Percentiles rank a stretch among this genome's conserved stretches.
Conservation (phyloP, 92 coral and sea anemone genomes). For the Heteractis magnifica region DNA sequence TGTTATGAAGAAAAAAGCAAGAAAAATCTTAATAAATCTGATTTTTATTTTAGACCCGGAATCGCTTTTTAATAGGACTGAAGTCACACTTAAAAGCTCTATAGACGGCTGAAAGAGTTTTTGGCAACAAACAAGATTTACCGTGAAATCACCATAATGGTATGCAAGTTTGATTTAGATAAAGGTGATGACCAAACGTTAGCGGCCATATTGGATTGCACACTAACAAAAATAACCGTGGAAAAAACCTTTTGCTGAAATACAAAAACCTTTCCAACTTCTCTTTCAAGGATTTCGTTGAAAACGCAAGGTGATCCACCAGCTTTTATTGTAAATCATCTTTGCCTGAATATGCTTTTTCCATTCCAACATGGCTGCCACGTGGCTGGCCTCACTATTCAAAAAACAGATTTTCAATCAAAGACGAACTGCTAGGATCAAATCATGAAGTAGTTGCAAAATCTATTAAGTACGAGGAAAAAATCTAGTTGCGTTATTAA, state of each 20-base stretch:
- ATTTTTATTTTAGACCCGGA: too few relatives aligned
- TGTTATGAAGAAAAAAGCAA: too few relatives aligned
- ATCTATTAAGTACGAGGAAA: not conserved
- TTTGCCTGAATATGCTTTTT: too few relatives aligned
- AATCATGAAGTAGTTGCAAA: not conserved
- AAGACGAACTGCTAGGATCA: not conserved
- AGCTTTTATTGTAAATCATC: too few relatives aligned
- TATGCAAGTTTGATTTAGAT: not conserved
- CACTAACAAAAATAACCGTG: not conserved
- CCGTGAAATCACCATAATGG: not conserved
- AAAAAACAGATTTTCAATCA: not conserved
- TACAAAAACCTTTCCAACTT: not conserved
- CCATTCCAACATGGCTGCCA: not conserved
- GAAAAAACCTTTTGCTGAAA: not conserved
- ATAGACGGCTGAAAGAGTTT: not conserved
- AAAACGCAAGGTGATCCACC: too few relatives aligned
- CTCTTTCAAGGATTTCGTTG: too few relatives aligned
- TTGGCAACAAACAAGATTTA: not conserved
- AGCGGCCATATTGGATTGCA: constrained; percentile 1
- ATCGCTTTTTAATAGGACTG: too few relatives aligned
- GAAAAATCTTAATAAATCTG: too few relatives aligned
- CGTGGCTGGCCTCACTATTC: not conserved
- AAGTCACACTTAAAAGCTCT: too few relatives aligned
- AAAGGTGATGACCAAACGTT: not conserved
- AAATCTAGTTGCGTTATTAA: too few relatives aligned